Percentiles rank a stretch among this genome's conserved stretches.
Conservation (phyloP, 2,888 invertebrate species). For the Mythimna albipuncta region DNA sequence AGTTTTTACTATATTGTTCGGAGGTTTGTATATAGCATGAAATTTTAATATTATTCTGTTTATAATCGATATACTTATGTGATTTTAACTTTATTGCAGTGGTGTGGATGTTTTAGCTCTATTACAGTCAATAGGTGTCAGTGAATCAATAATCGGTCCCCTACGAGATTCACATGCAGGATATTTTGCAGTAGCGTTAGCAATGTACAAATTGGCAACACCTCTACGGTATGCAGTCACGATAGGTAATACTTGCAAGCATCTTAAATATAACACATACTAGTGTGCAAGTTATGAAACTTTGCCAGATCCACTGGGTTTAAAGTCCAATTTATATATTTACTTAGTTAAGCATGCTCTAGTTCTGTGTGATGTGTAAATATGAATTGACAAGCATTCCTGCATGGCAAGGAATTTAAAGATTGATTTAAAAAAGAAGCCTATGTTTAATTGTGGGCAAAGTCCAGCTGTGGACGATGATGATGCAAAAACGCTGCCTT, state of each 20-base stretch:
- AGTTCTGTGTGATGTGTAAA: background rate
- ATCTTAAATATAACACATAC: background rate
- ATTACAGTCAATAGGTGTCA: constrained; percentile 94
- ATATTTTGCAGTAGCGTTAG: constrained; percentile 96
- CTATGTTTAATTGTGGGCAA: background rate
- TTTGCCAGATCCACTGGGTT: constrained; percentile 19
- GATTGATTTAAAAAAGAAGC: too few relatives aligned
- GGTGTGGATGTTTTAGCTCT: constrained; percentile 97
- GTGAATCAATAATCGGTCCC: constrained; percentile 94
- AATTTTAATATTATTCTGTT: background rate
- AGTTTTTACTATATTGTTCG: constrained; percentile 96
- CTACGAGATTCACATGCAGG: constrained; percentile 96
- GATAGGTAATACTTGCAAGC: constrained; percentile 90
- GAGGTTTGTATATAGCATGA: constrained; percentile 91
- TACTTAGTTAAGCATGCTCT: constrained; percentile 4
- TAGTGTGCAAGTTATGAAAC: background rate
- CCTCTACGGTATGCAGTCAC: constrained; percentile 98
- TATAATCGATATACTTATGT: background rate
- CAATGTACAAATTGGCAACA: constrained; percentile 98
- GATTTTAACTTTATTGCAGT: constrained; percentile 90
- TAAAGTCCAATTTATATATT: constrained; percentile 31
- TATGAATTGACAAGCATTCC: background rate
- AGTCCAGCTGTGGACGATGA: background rate
- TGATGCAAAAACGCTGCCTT: constrained; percentile 1
- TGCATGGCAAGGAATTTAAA: too few relatives aligned